phyloP scores from a whole-genome alignment of 2,888 invertebrate species.

The Tromatobia lineatoria region DNA sequence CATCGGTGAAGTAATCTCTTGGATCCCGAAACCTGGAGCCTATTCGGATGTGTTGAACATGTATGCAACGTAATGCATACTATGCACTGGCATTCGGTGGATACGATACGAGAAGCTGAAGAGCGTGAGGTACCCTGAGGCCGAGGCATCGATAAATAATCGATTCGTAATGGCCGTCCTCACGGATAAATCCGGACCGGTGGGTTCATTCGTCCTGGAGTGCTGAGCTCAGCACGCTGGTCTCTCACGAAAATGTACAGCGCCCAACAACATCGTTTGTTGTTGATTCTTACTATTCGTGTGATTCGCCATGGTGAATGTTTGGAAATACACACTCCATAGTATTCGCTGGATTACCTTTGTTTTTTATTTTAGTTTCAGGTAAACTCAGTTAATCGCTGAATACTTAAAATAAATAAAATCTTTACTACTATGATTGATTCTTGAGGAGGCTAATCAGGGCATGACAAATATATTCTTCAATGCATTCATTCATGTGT shows the following conservation, averaged over 20 bases:
- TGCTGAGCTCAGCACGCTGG: conserved; percentile 18
- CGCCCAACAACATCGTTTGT: conserved; percentile 2
- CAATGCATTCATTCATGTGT: too few species aligned
- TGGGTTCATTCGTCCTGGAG: conserved; percentile 77
- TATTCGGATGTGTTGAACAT: conserved; percentile 19
- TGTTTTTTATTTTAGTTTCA: neutral
- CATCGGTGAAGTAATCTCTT: conserved; percentile 4
- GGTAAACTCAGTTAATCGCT: neutral
- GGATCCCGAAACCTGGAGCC: conserved; percentile 19
- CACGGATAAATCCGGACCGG: conserved; percentile 76
- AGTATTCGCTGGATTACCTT: neutral
- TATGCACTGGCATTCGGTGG: conserved; percentile 39
- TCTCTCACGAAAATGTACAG: conserved; percentile 38
- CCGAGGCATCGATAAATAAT: conserved; percentile 78
- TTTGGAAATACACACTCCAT: neutral
- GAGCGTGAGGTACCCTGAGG: conserved; percentile 64
- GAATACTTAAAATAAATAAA: neutral
- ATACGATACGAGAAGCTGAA: conserved; percentile 43
- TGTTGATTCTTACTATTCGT: conserved; percentile 15
- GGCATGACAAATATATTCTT: too few species aligned
- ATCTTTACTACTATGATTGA: neutral
- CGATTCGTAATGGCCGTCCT: conserved; percentile 79
- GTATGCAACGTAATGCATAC: conserved; percentile 48
- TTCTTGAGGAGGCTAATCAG: neutral
- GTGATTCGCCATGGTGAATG: conserved; percentile 8